phyloP scores from a whole-genome alignment of 2,113 vertebrate genomes.

The Desmodus rotundus region DNA sequence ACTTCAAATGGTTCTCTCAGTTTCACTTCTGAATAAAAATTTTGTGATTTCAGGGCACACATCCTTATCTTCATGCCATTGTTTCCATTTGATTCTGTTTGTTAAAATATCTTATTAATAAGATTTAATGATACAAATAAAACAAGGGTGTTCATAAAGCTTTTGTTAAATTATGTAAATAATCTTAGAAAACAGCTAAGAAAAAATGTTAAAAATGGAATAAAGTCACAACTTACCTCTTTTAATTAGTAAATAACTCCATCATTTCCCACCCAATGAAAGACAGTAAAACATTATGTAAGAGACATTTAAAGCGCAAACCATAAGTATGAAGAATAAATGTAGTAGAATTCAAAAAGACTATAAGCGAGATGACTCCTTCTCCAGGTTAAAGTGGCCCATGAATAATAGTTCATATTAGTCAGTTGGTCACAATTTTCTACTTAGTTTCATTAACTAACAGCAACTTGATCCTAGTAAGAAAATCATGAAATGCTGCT shows the following conservation, averaged over 20 bases:
- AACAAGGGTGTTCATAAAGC: background rate
- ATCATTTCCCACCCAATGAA: background rate
- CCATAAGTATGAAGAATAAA: background rate
- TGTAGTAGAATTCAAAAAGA: background rate
- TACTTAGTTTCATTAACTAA: background rate
- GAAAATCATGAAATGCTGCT: background rate
- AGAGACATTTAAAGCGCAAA: background rate
- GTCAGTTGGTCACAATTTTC: background rate
- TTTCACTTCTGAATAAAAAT: slow-evolving; percentile 58
- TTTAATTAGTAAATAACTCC: background rate
- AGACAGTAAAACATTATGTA: background rate
- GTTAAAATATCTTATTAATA: background rate
- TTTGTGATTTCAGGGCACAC: background rate
- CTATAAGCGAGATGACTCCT: background rate
- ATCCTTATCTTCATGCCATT: background rate
- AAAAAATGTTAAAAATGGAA: background rate
- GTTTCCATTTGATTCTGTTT: background rate
- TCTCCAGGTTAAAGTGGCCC: background rate
- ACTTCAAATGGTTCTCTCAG: slow-evolving; percentile 37
- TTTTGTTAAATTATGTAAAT: background rate
- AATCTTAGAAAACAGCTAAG: background rate
- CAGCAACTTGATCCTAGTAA: background rate
- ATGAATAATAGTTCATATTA: background rate
- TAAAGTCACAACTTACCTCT: background rate
- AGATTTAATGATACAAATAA: background rate